A percentile compares a stretch with the other conserved stretches of the same genome.
These are phyloP conservation scores for Homarus gammarus DNA, from an alignment of 2,888 invertebrate species.

Conservation along the genomic window DNA sequence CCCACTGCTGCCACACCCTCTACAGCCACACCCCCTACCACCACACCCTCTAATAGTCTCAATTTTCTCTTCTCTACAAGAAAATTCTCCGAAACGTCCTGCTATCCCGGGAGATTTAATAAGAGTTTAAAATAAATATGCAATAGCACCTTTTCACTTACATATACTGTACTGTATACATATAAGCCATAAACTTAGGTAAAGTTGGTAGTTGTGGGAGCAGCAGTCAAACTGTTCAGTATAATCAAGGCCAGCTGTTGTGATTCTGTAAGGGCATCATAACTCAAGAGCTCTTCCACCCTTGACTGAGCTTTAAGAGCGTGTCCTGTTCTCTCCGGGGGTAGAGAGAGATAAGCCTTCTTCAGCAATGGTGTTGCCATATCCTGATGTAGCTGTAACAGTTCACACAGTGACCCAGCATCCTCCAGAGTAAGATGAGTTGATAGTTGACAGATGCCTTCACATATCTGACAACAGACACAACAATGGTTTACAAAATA, in stretches of 20 bases:
- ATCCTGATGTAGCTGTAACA: slow-evolving; percentile 59
- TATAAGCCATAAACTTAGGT: too few relatives aligned
- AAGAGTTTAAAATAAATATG: too few relatives aligned
- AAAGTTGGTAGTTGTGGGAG: neutral
- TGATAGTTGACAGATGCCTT: slow-evolving; percentile 68
- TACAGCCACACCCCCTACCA: too few relatives aligned
- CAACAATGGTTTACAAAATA: neutral
- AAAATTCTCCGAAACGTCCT: too few relatives aligned
- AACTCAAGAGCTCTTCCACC: slow-evolving; percentile 54
- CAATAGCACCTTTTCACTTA: too few relatives aligned
- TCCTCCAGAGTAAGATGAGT: slow-evolving; percentile 54
- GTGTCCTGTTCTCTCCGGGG: slow-evolving; percentile 52
- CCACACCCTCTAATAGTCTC: too few relatives aligned
- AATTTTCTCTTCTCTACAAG: too few relatives aligned
- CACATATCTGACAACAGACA: slow-evolving; percentile 53
- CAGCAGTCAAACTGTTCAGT: slow-evolving; percentile 40
- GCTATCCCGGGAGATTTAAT: too few relatives aligned
- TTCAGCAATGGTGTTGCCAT: slow-evolving; percentile 45
- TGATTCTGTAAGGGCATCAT: slow-evolving; percentile 56
- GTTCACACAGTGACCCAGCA: slow-evolving; percentile 48
- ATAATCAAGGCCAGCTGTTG: slow-evolving; percentile 51
- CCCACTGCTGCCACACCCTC: too few relatives aligned
- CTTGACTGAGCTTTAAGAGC: slow-evolving; percentile 50
- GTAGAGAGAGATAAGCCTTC: slow-evolving; percentile 51
- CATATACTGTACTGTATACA: too few relatives aligned